Conservation (phyloP, 1,140 invertebrate genomes). For the Drosophila ogumai region DNA sequence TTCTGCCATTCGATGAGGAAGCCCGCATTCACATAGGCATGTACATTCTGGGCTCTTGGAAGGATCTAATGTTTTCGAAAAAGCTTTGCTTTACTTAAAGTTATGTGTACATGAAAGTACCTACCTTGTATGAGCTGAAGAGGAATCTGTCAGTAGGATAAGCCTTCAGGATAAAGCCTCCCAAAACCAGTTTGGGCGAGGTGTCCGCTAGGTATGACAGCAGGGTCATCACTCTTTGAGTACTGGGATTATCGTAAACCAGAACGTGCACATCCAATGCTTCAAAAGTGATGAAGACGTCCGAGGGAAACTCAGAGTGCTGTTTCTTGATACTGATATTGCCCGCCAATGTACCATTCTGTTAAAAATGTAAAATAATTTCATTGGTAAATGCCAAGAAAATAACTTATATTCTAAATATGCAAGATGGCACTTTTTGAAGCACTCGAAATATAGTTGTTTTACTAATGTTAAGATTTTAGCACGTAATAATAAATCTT, state of each 20-base stretch:
- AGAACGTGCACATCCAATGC: conserved; percentile 87
- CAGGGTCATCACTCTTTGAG: conserved; percentile 50
- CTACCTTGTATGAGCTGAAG: conserved; percentile 87
- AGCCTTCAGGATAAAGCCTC: conserved; percentile 61
- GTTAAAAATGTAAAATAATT: too few relatives aligned
- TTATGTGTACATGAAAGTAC: too few relatives aligned
- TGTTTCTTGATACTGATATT: conserved; percentile 92
- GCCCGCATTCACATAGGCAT: conserved; percentile 92
- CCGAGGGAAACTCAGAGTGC: conserved; percentile 90
- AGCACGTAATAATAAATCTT: too few relatives aligned
- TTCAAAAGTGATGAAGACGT: conserved; percentile 90
- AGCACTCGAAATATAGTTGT: too few relatives aligned
- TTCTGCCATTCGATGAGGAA: conserved; percentile 86
- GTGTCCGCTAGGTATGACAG: conserved; percentile 54
- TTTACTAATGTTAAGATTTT: too few relatives aligned
- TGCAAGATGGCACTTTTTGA: too few relatives aligned
- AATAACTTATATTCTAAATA: too few relatives aligned
- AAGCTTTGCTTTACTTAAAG: too few relatives aligned
- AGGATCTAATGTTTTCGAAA: not conserved
- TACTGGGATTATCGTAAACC: conserved; percentile 49
- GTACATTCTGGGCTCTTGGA: conserved; percentile 90
- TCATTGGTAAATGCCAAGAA: too few relatives aligned
- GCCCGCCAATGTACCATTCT: conserved; percentile 90
- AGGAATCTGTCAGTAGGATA: conserved; percentile 60
- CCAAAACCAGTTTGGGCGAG: conserved; percentile 58